phyloP scores from a whole-genome alignment of 2,888 invertebrate species.

The Trachelus iudaicus region DNA sequence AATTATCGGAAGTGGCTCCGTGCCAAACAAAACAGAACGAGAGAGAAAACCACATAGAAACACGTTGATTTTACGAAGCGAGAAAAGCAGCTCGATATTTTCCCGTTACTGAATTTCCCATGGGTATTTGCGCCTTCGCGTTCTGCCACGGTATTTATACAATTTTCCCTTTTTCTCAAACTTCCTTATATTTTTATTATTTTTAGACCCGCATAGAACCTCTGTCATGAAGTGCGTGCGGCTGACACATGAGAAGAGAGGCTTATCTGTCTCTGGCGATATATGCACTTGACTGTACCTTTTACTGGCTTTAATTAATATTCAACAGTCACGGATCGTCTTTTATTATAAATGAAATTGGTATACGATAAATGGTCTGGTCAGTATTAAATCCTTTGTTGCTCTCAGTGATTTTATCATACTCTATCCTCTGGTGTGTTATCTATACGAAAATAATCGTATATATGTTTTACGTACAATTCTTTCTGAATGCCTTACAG shows the following conservation, averaged over 20 bases:
- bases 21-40: background rate
- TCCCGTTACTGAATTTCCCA: background rate
- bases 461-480: background rate
- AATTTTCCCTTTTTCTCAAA: background rate
- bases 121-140: background rate
- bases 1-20: background rate
- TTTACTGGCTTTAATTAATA: background rate
- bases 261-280: background rate
- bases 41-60: background rate
- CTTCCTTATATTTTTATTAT: background rate
- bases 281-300: background rate
- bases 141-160: background rate
- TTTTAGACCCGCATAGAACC: background rate
- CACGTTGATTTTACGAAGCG: background rate
- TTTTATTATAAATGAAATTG: background rate
- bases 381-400: background rate
- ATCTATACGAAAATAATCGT: background rate
- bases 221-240: background rate
- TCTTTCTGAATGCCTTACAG: background rate
- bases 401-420: background rate
- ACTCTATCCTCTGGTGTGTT: background rate
- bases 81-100: background rate
- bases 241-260: background rate
- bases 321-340: background rate
- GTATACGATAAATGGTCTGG: background rate